Evolutionary conservation across 92 coral and sea anemone genomes (phyloP).

Genomic region (Pocillopora meandrina): DNA sequence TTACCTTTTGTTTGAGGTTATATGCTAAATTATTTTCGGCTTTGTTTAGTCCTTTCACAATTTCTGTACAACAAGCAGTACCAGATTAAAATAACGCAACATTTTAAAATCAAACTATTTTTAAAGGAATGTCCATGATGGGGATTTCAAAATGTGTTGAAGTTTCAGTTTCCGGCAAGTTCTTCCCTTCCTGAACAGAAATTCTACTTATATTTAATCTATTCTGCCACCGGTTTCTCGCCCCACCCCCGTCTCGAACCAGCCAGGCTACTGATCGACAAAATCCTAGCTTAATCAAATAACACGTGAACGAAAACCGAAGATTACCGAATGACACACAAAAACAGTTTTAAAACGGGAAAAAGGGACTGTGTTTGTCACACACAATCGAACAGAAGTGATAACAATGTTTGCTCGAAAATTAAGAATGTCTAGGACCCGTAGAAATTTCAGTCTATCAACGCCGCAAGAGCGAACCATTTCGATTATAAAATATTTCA

Average conservation of each 20-base stretch:
- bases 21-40: conserved; percentile 22
- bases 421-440: background rate
- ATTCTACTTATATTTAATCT: background rate
- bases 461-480: background rate
- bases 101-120: background rate
- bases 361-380: background rate
- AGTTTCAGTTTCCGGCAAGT: conserved; percentile 18
- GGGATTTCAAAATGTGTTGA: background rate
- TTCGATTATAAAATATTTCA: background rate
- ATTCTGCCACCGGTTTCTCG: conserved; percentile 40
- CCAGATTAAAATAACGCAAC: background rate
- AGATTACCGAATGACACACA: background rate
- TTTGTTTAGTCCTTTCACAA: conserved; percentile 17
- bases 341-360: background rate
- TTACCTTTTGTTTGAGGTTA: conserved; percentile 24
- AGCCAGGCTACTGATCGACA: conserved; percentile 7
- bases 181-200: conserved; percentile 19
- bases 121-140: background rate
- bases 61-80: background rate
- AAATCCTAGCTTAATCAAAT: conserved; percentile 1
- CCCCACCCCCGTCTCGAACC: conserved; percentile 53
- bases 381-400: background rate
- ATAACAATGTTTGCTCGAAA: background rate
- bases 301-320: conserved; percentile 11
- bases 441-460: background rate